Base-by-base conservation (phyloP, 2,113 vertebrate species). In the Forbesichthys papilliferus region DNA sequence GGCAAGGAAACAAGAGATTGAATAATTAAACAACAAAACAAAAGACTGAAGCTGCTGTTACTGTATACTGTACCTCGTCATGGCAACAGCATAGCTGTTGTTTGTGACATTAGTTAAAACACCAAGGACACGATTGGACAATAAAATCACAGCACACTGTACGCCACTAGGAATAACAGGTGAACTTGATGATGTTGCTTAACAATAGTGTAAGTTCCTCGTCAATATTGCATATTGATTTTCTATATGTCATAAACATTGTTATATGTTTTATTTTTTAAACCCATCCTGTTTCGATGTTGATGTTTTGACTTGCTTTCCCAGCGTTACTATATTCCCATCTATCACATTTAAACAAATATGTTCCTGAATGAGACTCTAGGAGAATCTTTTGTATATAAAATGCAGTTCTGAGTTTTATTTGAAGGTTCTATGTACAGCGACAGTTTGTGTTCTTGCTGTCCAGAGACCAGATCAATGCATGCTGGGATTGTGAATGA, bases 341-440 rank as follows among this genome's bases (percentile, higher is more conserved):
- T 49, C 54, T 56, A 51, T 56, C 69, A 71, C 55, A 65, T 61
- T 71, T 73, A 66, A 42, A 59, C 69, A 60, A 42, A 72, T 66
- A 68, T 69, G 84, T 68, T 77, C 49, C 79, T 74, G 59, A 64
- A 67, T 52, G 80, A 63, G 69, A 78, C 57, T 66, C 64, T 74
- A 77, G 14, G 64, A 80, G 72, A 10, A 51, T 69, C 64, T 84
- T 85, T 74, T 89, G 87, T 91, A 90, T 77, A 92, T 90, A 85
- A 80, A 62, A 68, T 55, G 53, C 74, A 84, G 62, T 59, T 60
- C 53, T 61, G 61, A 76, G 74, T 77, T 87, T 85, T 46, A 83
- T 75, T 87, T 76, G 57, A 51, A 72, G 66, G 57, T 84, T 81
- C 66, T 84, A 68, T 85, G 84, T 88, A 85, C 51, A 84, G 85